Evolutionary conservation across 2,113 vertebrate species (phyloP).

Genomic region (Athene noctua): DNA sequence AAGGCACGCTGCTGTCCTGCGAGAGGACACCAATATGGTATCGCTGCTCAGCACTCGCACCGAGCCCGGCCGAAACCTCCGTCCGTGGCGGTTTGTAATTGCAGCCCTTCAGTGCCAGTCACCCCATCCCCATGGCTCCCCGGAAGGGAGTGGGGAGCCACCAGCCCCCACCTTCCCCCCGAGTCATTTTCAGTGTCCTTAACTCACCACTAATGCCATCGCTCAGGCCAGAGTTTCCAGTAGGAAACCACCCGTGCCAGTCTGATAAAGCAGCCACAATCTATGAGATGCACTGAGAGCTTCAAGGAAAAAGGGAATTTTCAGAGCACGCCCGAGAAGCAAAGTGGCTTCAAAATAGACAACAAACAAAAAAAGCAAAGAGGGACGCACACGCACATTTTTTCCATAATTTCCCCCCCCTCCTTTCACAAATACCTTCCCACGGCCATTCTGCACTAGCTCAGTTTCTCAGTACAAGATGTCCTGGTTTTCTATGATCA

Average conservation of each 20-base stretch:
- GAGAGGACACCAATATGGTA: rapidly evolving
- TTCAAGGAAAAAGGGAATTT: neutral
- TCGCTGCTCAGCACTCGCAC: neutral
- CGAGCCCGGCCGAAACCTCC: neutral
- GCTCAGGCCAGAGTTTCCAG: neutral
- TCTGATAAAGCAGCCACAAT: neutral
- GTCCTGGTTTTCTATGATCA: neutral
- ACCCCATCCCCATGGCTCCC: neutral
- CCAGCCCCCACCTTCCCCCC: rapidly evolving
- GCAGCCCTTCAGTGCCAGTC: neutral
- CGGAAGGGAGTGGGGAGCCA: neutral
- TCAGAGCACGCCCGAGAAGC: neutral
- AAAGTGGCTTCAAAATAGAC: neutral
- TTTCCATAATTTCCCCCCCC: neutral
- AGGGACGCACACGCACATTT: rapidly evolving
- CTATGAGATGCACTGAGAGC: neutral
- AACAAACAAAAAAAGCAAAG: neutral
- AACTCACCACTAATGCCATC: neutral
- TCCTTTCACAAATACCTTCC: neutral
- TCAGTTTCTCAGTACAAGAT: rapidly evolving
- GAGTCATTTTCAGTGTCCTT: too few relatives aligned
- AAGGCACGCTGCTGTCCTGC: neutral
- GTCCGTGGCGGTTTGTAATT: neutral
- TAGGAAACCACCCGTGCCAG: rapidly evolving
- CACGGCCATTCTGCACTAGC: neutral